These are phyloP conservation scores for Agrochola litura DNA, from an alignment of 2,888 invertebrate species.

Conservation along the genomic window DNA sequence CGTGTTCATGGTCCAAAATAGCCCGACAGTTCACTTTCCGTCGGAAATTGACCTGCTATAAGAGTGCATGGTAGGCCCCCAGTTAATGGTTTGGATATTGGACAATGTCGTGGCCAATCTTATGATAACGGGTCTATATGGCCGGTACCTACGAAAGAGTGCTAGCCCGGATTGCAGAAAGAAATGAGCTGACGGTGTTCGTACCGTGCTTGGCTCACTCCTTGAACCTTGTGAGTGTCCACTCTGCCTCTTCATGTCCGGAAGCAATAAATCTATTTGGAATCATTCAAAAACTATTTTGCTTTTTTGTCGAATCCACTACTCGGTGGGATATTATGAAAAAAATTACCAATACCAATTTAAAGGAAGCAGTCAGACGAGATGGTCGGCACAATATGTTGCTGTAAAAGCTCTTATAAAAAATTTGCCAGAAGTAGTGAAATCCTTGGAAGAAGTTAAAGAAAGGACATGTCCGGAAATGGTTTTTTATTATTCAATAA, in stretches of 20 bases:
- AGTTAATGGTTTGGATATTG: slow-evolving; percentile 58
- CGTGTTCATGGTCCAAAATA: no score
- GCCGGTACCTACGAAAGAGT: background rate
- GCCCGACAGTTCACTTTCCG: no score
- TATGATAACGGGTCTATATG: background rate
- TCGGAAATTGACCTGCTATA: no score
- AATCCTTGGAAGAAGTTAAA: no score
- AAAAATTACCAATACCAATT: no score
- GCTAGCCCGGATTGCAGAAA: background rate
- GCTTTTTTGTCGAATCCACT: slow-evolving; percentile 37
- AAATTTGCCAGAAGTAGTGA: no score
- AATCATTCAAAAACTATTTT: slow-evolving; percentile 57
- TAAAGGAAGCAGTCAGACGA: no score
- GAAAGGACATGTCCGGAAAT: no score
- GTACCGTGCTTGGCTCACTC: slow-evolving; percentile 1
- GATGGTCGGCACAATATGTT: no score
- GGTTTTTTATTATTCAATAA: no score
- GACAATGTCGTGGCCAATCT: slow-evolving; percentile 44
- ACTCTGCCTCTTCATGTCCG: background rate
- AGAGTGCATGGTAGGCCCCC: no score
- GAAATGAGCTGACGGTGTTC: background rate
- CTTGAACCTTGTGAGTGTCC: background rate
- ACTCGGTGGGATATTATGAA: background rate
- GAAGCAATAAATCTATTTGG: slow-evolving; percentile 62
- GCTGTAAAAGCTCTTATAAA: no score